A percentile compares a stretch with the other conserved stretches of the same genome.
Conservation (phyloP, 2,888 invertebrate genomes). For the Ormyrus thymus region DNA sequence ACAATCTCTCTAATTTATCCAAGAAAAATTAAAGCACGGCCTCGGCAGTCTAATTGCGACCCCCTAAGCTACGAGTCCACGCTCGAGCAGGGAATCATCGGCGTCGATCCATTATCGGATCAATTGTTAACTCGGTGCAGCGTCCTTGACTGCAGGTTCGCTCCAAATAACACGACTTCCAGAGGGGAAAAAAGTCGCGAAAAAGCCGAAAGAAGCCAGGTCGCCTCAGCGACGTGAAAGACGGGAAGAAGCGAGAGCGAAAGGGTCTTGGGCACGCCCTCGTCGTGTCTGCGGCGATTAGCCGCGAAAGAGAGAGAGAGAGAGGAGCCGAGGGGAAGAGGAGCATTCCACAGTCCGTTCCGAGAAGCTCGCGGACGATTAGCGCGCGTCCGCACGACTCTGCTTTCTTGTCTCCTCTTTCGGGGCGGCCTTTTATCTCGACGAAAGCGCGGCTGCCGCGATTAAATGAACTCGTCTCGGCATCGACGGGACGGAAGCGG, state of each 20-base stretch:
- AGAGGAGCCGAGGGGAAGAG: background rate
- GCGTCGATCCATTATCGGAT: conserved; percentile 22
- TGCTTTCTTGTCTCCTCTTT: background rate
- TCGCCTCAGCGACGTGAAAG: conserved; percentile 4
- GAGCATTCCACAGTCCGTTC: conserved; percentile 24
- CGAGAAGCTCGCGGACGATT: conserved; percentile 43
- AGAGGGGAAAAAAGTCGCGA: too few relatives aligned
- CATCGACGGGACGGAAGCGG: conserved; percentile 15
- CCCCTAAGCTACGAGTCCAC: background rate
- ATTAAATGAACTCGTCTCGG: conserved; percentile 50
- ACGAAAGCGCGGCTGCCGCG: conserved; percentile 4
- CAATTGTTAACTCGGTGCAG: conserved; percentile 12
- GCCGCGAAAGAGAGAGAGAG: background rate
- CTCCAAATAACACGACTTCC: too few relatives aligned
- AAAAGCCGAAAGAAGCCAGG: too few relatives aligned
- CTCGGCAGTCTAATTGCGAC: conserved; percentile 8
- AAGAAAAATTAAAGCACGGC: background rate
- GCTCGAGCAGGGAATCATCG: background rate
- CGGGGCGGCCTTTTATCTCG: background rate
- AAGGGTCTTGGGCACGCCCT: background rate
- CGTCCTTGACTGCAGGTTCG: too few relatives aligned
- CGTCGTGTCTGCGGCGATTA: too few relatives aligned
- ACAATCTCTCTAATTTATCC: too few relatives aligned
- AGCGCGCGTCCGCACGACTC: conserved; percentile 40
- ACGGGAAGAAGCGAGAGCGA: conserved; percentile 1